A percentile compares a stretch with the other conserved stretches of the same genome.
These are phyloP conservation scores for Lutjanus argentimaculatus DNA, from an alignment of 2,797 vertebrate genomes.

Conservation along the genomic window DNA sequence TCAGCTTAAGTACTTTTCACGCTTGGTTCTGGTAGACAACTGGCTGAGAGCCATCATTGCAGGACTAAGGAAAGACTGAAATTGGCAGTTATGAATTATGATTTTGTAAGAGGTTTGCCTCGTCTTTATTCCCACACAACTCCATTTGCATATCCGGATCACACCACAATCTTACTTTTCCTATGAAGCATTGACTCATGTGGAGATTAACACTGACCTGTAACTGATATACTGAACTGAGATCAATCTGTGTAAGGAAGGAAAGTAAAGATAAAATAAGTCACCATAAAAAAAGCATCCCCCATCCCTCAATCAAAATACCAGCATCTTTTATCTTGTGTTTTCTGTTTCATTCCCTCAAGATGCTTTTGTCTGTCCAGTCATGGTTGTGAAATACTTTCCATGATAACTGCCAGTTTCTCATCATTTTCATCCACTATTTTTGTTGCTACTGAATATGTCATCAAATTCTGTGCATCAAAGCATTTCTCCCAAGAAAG, in stretches of 20 bases:
- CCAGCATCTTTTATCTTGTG: background rate
- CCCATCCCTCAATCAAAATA: no score
- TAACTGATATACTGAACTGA: background rate
- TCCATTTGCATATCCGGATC: no score
- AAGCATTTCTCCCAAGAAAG: background rate
- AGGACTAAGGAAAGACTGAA: background rate
- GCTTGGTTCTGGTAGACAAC: background rate
- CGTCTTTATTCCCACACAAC: background rate
- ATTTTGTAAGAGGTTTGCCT: background rate
- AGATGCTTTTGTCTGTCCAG: background rate
- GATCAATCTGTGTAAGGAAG: no score
- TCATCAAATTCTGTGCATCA: background rate
- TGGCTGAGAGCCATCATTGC: background rate
- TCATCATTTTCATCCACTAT: background rate
- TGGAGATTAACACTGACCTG: background rate
- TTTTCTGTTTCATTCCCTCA: background rate
- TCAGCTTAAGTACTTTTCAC: fast-evolving
- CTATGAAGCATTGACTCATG: background rate
- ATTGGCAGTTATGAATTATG: no score
- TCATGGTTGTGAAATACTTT: background rate
- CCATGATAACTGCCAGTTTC: background rate
- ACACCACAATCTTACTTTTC: background rate
- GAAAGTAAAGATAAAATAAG: background rate
- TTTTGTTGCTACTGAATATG: background rate
- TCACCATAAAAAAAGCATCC: no score